phyloP scores from a whole-genome alignment of 2,797 vertebrate genomes.

The Mus minutoides region DNA sequence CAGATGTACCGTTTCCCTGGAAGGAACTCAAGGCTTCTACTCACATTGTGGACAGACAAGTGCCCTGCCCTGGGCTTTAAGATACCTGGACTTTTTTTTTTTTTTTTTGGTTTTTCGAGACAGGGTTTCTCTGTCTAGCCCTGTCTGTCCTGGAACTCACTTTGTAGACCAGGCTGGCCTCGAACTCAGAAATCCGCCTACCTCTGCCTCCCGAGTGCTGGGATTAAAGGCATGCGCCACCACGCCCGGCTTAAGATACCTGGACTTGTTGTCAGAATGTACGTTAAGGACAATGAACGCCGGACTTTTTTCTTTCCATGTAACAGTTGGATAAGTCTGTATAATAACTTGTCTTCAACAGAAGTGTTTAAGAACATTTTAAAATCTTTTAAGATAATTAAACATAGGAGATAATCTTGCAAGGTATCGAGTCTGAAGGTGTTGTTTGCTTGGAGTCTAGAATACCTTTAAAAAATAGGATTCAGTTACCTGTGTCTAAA shows the following conservation, averaged over 20 bases:
- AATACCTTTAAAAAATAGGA: background rate
- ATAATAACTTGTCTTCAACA: background rate
- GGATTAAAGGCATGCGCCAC: no score
- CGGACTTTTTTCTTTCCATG: background rate
- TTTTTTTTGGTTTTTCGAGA: no score
- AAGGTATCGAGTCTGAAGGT: background rate
- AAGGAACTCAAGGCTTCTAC: no score
- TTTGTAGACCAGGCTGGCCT: no score
- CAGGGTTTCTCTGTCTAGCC: no score
- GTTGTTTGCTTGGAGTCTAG: background rate
- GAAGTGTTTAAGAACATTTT: background rate
- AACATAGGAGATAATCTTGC: background rate
- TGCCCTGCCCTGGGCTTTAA: background rate
- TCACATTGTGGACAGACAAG: background rate
- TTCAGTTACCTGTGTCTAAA: background rate
- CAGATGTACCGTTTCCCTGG: background rate
- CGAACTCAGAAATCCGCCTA: no score
- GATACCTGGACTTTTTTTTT: background rate
- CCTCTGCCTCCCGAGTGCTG: no score
- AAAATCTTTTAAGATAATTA: conserved; percentile 7
- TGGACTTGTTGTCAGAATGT: background rate
- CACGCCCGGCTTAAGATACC: no score
- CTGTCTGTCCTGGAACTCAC: no score
- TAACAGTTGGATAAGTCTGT: background rate
- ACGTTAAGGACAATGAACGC: background rate